Percentiles rank a stretch among this genome's conserved stretches.
Conservation (phyloP, 1,140 invertebrate species). For the Hydropsyche tenuis region DNA sequence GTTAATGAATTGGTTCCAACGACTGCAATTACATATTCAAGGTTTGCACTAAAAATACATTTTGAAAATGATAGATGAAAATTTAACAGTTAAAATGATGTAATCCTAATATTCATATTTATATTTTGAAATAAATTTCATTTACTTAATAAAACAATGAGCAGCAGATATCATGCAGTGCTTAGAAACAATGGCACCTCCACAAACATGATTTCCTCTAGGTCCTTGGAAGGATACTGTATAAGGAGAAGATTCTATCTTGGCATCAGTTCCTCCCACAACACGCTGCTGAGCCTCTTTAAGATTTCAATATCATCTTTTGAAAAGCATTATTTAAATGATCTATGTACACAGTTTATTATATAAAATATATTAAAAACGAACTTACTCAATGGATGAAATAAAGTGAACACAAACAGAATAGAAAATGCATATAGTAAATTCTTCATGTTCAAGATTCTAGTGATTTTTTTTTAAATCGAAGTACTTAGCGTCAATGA, state of each 20-base stretch:
- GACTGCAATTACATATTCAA: slow-evolving; percentile 34
- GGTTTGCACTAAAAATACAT: slow-evolving; percentile 38
- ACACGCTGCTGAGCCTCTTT: slow-evolving; percentile 17
- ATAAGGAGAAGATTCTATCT: slow-evolving; percentile 34
- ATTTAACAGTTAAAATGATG: no score
- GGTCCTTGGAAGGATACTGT: slow-evolving; percentile 41
- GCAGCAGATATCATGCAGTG: slow-evolving; percentile 42
- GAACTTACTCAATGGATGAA: background rate
- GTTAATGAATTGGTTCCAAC: slow-evolving; percentile 38
- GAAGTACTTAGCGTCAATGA: no score
- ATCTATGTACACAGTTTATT: slow-evolving; percentile 60
- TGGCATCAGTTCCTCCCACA: slow-evolving; percentile 40
- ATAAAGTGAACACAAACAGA: background rate
- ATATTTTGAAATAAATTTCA: background rate
- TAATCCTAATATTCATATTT: no score
- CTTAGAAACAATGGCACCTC: slow-evolving; percentile 41
- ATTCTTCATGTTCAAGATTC: no score
- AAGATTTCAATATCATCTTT: slow-evolving; percentile 33
- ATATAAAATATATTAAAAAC: background rate
- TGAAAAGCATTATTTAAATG: slow-evolving; percentile 58
- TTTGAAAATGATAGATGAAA: no score
- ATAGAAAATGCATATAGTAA: background rate
- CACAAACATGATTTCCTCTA: slow-evolving; percentile 37
- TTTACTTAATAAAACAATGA: slow-evolving; percentile 46
- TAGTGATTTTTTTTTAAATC: no score